Conservation (phyloP, 2,888 invertebrate species). For the Lacanobia wlatinum region DNA sequence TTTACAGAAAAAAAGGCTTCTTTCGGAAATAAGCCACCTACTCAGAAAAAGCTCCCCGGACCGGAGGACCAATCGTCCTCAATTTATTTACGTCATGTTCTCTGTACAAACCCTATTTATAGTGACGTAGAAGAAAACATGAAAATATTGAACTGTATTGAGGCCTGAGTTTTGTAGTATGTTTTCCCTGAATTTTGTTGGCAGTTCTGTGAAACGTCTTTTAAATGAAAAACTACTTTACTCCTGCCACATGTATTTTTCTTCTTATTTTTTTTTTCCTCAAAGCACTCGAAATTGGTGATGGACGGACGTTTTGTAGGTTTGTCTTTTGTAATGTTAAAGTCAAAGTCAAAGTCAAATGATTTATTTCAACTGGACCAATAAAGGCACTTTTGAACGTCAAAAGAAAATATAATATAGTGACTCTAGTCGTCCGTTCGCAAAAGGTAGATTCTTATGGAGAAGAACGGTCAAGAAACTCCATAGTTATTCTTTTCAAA, state of each 20-base stretch:
- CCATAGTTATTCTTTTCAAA: too few species aligned
- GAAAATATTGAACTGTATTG: slow-evolving; percentile 30
- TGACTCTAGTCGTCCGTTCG: too few species aligned
- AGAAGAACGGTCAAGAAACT: too few species aligned
- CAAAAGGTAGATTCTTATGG: too few species aligned
- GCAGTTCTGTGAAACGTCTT: not conserved
- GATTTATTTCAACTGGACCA: too few species aligned
- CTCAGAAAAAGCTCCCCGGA: slow-evolving; percentile 23
- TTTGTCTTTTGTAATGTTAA: too few species aligned
- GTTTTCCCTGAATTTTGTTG: slow-evolving; percentile 8
- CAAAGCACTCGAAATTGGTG: too few species aligned
- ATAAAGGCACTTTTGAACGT: too few species aligned
- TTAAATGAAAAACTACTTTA: not conserved
- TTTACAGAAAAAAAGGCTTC: slow-evolving; percentile 24
- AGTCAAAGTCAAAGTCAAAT: too few species aligned
- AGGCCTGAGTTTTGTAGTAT: slow-evolving; percentile 14
- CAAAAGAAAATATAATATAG: too few species aligned
- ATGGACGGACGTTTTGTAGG: too few species aligned
- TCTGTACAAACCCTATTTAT: slow-evolving; percentile 47
- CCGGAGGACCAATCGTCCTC: slow-evolving; percentile 40
- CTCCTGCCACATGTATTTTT: not conserved
- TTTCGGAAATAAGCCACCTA: slow-evolving; percentile 14
- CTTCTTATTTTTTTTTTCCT: not conserved
- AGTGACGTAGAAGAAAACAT: slow-evolving; percentile 42
- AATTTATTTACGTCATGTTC: slow-evolving; percentile 47